These are phyloP conservation scores for Drosophila burlai DNA, from an alignment of 1,140 invertebrate species.

Conservation along the genomic window DNA sequence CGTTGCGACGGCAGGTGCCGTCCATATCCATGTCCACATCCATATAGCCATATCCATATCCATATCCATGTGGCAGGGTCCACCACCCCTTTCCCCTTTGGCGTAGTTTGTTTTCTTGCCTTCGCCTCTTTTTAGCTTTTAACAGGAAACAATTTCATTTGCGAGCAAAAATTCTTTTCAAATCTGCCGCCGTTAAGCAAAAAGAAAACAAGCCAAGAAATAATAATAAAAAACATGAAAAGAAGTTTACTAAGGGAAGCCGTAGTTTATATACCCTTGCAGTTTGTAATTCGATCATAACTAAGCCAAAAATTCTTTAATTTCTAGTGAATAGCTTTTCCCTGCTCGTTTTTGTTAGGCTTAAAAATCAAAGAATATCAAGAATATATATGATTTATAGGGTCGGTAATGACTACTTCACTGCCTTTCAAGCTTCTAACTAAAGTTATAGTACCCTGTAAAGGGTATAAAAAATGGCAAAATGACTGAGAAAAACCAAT, in stretches of 20 bases:
- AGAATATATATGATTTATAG: no score
- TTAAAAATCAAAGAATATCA: no score
- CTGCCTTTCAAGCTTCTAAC: no score
- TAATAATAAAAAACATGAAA: slow-evolving; percentile 74
- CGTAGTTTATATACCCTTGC: background rate
- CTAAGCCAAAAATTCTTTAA: no score
- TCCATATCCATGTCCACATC: slow-evolving; percentile 34
- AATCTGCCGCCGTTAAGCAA: slow-evolving; percentile 80
- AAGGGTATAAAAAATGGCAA: background rate
- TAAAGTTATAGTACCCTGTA: no score
- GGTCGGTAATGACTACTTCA: no score
- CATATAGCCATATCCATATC: slow-evolving; percentile 23
- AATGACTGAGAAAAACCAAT: slow-evolving; percentile 68
- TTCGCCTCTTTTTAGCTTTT: slow-evolving; percentile 68
- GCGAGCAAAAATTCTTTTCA: slow-evolving; percentile 82
- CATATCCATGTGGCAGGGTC: slow-evolving; percentile 17
- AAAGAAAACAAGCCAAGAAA: slow-evolving; percentile 83
- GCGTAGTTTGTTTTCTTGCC: slow-evolving; percentile 53
- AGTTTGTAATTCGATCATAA: background rate
- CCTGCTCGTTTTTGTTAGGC: no score
- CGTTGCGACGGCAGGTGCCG: slow-evolving; percentile 81
- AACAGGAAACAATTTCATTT: slow-evolving; percentile 84
- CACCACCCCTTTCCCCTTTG: background rate
- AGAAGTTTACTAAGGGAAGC: background rate
- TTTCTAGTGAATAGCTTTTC: no score